Conservation (phyloP, 64 coral and sea anemone species). For the Montipora foliosa region DNA sequence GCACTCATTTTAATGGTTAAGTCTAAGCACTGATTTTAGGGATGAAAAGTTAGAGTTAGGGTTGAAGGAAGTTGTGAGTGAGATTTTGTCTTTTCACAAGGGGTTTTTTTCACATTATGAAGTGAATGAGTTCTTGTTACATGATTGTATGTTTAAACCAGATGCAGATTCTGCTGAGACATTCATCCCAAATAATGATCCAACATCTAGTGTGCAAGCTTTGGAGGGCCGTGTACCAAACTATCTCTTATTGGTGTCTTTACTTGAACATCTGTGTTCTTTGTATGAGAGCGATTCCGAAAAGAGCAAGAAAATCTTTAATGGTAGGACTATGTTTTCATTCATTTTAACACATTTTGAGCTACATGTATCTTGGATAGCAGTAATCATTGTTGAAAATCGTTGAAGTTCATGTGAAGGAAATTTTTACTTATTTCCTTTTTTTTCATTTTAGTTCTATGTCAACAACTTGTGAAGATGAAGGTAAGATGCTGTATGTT, state of each 20-base stretch:
- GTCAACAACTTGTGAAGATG: conserved; percentile 94
- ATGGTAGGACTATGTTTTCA: conserved; percentile 45
- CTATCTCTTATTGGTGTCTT: conserved; percentile 85
- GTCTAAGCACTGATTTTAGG: too few relatives aligned
- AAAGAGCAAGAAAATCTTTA: conserved; percentile 89
- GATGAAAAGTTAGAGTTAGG: too few relatives aligned
- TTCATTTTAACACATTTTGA: neutral
- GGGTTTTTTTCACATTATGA: too few relatives aligned
- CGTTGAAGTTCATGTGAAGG: too few relatives aligned
- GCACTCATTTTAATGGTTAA: too few relatives aligned
- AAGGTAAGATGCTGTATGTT: conserved; percentile 65
- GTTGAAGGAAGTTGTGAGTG: too few relatives aligned
- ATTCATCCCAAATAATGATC: conserved; percentile 51
- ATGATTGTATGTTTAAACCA: neutral
- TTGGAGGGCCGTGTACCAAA: conserved; percentile 86
- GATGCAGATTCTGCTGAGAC: conserved; percentile 69
- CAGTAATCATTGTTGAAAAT: too few relatives aligned
- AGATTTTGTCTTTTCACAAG: too few relatives aligned
- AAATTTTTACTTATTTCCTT: neutral
- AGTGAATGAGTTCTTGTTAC: too few relatives aligned
- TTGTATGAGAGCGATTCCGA: conserved; percentile 84
- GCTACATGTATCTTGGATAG: too few relatives aligned
- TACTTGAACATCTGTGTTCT: conserved; percentile 94
- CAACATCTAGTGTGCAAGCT: conserved; percentile 71
- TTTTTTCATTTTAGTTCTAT: conserved; percentile 78